These are phyloP conservation scores for Elanus axillaris DNA, from an alignment of 2,113 vertebrate genomes.

Conservation along the genomic window DNA sequence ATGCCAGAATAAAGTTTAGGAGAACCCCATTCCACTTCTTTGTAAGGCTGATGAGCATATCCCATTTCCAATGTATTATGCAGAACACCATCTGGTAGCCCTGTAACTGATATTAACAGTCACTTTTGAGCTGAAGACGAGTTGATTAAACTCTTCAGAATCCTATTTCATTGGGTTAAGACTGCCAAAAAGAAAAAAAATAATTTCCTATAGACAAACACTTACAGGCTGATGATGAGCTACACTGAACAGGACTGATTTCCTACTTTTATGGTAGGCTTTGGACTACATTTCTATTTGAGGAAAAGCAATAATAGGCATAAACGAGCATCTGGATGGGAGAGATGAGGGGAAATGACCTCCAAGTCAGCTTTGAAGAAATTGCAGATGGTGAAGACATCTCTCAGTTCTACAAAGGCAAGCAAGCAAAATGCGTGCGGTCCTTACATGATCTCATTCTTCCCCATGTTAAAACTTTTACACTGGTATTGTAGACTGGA, in stretches of 20 bases:
- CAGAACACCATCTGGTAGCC: background rate
- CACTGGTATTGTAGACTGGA: background rate
- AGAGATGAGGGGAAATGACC: background rate
- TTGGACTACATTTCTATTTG: background rate
- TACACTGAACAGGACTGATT: background rate
- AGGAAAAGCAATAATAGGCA: background rate
- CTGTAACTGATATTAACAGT: background rate
- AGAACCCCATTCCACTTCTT: background rate
- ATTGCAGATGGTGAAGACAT: background rate
- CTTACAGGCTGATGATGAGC: background rate
- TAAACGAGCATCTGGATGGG: background rate
- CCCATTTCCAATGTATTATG: background rate
- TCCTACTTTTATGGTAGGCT: background rate
- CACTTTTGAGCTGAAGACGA: background rate
- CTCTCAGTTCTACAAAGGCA: background rate
- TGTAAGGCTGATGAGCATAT: background rate
- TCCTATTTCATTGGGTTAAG: background rate
- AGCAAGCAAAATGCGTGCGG: rapidly evolving
- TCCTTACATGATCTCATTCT: background rate
- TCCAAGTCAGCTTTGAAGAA: background rate
- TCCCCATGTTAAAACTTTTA: background rate
- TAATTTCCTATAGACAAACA: background rate
- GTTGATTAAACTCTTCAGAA: background rate
- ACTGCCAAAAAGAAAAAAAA: background rate
- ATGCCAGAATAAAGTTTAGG: background rate